Base-by-base conservation (phyloP, 2,797 vertebrate genomes). In the Gymnoscopelus braueri region DNA sequence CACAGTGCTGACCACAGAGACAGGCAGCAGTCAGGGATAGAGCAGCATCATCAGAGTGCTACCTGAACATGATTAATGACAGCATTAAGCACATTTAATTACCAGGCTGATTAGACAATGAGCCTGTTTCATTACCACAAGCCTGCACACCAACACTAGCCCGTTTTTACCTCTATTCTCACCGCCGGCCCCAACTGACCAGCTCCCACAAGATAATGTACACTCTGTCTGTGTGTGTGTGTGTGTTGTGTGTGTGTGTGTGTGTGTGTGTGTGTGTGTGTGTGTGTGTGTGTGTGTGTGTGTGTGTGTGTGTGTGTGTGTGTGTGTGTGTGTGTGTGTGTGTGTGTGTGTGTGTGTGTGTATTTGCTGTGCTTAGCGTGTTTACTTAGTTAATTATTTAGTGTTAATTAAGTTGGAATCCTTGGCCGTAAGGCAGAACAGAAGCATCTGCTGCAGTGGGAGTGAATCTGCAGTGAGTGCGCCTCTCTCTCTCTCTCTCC, bases 351-450 rank as follows among this genome's bases (percentile, higher is more conserved):
- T 54, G 60, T 65, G 77, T 70, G 62, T 71, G 67, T 71, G 68
- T 59, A 67, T 75, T 77, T 77, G 60, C 70, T 67, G 73, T 58
- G 65, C 60, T 80, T 75, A 62, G 78, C 78, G 75, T 88, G 83
- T 92, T 87, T 91, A 84, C 88, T 86, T 79, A 81, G 79, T 87
- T 88, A 89, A 92, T 92, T 88, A 91, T 91, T 89, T 87, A 86
- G 78, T 82, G 87, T 90, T 91, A 89, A 92, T 89, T 90, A 90
- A 90, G 85, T 89, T 88, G 81, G 85, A 91, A 87, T 83, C 80
- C 80, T 88, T 83, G 77, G 62, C 83, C 71, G 65, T 85, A 90
- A 90, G 78, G 80, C 86, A 89, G 82, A 88, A 88, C 87, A 80
- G 78, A 77, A 82, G 82, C 88, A 90, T 90, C 88, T 90, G 90